Evolutionary conservation across 2,888 invertebrate genomes (phyloP).

Genomic region (Lasioglossum vierecki): DNA sequence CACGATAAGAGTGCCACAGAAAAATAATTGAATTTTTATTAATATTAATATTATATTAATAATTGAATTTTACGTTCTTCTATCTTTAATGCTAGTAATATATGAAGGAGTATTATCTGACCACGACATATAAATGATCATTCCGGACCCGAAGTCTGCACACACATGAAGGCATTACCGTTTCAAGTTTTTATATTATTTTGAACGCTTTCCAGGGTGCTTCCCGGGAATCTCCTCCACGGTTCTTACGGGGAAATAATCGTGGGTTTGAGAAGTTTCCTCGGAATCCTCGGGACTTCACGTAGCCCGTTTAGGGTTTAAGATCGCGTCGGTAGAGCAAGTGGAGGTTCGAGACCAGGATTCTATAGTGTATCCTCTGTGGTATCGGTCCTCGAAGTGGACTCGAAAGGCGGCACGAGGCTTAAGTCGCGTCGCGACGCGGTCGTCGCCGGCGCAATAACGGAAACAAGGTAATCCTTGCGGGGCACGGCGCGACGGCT

Average conservation of each 20-base stretch:
- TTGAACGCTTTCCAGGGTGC: neutral
- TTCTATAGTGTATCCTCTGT: neutral
- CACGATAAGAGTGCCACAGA: neutral
- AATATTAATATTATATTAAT: too few relatives aligned
- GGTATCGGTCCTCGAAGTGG: neutral
- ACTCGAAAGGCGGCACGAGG: neutral
- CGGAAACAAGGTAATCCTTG: constrained; percentile 56
- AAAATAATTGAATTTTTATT: neutral
- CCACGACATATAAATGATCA: neutral
- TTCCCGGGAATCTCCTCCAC: neutral
- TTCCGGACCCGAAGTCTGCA: neutral
- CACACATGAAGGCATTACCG: neutral
- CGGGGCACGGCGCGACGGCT: neutral
- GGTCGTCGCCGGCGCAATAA: constrained; percentile 38
- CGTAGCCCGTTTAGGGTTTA: neutral
- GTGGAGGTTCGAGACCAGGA: constrained; percentile 6
- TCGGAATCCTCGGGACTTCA: neutral
- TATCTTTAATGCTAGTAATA: neutral
- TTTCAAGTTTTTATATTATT: neutral
- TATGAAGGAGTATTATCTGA: neutral
- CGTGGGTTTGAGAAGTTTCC: neutral
- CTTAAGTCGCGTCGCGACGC: constrained; percentile 5
- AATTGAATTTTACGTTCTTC: neutral
- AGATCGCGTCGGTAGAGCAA: neutral
- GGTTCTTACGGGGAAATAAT: neutral